Percentiles rank a stretch among this genome's conserved stretches.
These are phyloP conservation scores for Oryzias curvinotus DNA, from an alignment of 2,113 vertebrate genomes.

Conservation along the genomic window DNA sequence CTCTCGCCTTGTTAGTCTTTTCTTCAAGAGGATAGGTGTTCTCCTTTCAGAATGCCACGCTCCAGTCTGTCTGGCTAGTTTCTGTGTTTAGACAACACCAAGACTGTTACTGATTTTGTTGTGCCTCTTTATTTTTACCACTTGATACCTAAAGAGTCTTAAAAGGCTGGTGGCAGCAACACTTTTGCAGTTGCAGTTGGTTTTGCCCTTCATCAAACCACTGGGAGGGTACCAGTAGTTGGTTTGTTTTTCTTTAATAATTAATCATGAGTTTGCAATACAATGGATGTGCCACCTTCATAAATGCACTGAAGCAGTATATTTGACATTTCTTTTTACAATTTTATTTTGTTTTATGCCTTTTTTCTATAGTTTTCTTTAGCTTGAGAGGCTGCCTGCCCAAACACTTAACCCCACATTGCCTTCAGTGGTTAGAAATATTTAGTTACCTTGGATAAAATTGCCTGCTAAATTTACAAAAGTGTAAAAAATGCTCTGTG, in stretches of 20 bases:
- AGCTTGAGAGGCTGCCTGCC: not conserved
- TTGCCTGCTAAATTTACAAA: too few species aligned
- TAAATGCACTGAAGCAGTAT: too few species aligned
- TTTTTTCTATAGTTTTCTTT: slow-evolving; percentile 47
- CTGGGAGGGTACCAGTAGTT: slow-evolving; percentile 16
- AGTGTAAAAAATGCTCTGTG: too few species aligned
- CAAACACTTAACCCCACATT: too few species aligned
- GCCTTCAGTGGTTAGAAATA: too few species aligned
- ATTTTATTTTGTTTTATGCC: slow-evolving; percentile 21
- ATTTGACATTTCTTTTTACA: too few species aligned
- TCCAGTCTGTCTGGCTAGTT: slow-evolving; percentile 68
- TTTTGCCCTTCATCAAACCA: slow-evolving; percentile 29
- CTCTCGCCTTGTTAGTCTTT: slow-evolving; percentile 67
- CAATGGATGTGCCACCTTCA: too few species aligned
- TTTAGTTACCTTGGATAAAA: too few species aligned
- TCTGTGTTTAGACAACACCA: slow-evolving; percentile 75
- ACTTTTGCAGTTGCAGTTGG: slow-evolving; percentile 28
- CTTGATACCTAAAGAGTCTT: slow-evolving; percentile 61
- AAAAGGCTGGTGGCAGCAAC: slow-evolving; percentile 37
- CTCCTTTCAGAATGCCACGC: slow-evolving; percentile 67
- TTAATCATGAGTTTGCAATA: not conserved
- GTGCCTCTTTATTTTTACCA: slow-evolving; percentile 68
- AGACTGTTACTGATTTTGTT: slow-evolving; percentile 52
- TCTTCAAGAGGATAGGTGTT: slow-evolving; percentile 61
- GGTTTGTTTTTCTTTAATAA: slow-evolving; percentile 30